A percentile compares a stretch with the other conserved stretches of the same genome.
These are phyloP conservation scores for Enoplosus armatus DNA, from an alignment of 2,797 vertebrate species.

Conservation along the genomic window DNA sequence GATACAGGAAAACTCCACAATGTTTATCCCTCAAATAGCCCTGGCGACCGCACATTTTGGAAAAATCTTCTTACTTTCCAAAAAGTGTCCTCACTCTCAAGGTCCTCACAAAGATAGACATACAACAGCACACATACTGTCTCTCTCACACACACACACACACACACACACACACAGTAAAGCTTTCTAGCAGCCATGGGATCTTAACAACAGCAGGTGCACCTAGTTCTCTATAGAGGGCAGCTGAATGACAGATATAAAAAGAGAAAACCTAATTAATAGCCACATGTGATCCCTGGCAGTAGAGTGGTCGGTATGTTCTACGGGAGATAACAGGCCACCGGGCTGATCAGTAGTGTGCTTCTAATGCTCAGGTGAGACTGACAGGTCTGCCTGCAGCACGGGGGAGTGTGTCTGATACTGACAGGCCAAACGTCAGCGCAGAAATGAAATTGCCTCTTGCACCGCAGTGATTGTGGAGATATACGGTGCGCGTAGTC, in stretches of 20 bases:
- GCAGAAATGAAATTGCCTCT: conserved; percentile 55
- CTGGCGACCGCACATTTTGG: neutral
- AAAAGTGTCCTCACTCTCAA: conserved; percentile 5
- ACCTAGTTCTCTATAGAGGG: conserved; percentile 61
- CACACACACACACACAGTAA: conserved; percentile 19
- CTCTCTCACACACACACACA: neutral
- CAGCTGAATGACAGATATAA: conserved; percentile 68
- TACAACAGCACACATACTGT: neutral
- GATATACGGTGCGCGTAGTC: conserved; percentile 39
- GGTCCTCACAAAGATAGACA: conserved; percentile 22
- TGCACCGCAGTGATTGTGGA: conserved; percentile 30
- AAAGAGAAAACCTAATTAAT: conserved; percentile 66
- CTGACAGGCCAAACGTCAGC: conserved; percentile 37
- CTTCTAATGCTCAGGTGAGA: conserved; percentile 57
- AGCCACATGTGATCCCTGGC: conserved; percentile 54
- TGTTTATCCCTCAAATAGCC: neutral
- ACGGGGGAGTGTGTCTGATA: conserved; percentile 38
- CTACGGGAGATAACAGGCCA: conserved; percentile 37
- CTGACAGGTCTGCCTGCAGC: conserved; percentile 55
- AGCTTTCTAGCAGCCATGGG: conserved; percentile 32
- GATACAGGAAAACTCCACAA: neutral
- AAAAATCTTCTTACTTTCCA: neutral
- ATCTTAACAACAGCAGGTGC: conserved; percentile 69
- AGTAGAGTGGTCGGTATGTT: conserved; percentile 55
- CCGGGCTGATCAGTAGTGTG: conserved; percentile 34